Base-by-base conservation (phyloP, 2,113 vertebrate species). In the Gobius niger region DNA sequence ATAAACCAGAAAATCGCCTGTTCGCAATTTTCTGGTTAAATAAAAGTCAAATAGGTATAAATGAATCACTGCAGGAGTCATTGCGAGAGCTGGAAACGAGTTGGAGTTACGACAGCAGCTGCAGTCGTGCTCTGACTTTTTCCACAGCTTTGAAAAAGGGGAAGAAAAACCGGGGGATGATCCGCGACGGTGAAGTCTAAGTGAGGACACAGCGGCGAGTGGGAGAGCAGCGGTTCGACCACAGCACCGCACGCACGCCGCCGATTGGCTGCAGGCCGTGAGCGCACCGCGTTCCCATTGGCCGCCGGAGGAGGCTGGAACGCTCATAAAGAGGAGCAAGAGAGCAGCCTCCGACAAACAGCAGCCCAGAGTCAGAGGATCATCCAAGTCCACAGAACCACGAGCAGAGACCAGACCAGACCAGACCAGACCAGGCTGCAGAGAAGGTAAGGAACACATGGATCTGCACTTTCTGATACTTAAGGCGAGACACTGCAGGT, bases 201-300 rank as follows among this genome's bases (percentile, higher is more conserved):
- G 81, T 83, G 88, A 88, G 7, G n/a, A n/a, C 91, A 91, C 92
- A 92, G 92, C 24, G 89, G 92, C 92, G 92, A 91, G 92, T 92
- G 92, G 92, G 92, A 92, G 91, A 92, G 91, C 72, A 74, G 91
- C 18, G 91, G 91, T 92, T 92, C 90, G 24, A 92, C 89, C 88
- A 87, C 90, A 91, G 92, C 90, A 87, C 91, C 89, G 90, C 85
- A 59, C 42, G 47, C 82, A 67, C 10, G 1, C 3, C 44, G 69
- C 53, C 47, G 71, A 93, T 93, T 94, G 92, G 93, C 81, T 80
- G 80, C 44, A 51, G 72, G 12, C 13, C 41, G 24, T 59, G 56
- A 59, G 56, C 41, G 24, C 9, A 15, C 40, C n/a, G 15, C 15
- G 7, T 42, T 68, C 59, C 49, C 70, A 93, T 93, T 94, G 92